phyloP scores from a whole-genome alignment of 2,797 vertebrate genomes.

The Hephaestus fuliginosus region DNA sequence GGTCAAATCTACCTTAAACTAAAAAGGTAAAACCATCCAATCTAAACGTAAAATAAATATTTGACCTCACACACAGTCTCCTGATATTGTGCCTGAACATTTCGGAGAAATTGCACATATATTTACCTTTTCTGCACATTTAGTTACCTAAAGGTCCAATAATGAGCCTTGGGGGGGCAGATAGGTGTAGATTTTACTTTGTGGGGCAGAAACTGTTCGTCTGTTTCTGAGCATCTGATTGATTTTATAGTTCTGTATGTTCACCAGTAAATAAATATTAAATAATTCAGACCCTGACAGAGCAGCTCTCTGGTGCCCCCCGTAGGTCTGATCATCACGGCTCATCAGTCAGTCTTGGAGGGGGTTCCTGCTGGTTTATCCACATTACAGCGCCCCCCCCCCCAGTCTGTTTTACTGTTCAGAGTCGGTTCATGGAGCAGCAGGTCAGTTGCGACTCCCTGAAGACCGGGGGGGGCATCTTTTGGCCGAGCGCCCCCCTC shows the following conservation, averaged over 20 bases:
- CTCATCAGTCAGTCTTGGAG: slow-evolving; percentile 52
- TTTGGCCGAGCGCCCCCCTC: slow-evolving; percentile 35
- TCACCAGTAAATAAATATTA: background rate
- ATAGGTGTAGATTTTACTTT: no score
- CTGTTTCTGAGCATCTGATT: no score
- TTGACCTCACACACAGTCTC: no score
- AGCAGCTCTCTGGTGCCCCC: background rate
- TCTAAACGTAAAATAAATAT: no score
- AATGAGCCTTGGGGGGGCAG: no score
- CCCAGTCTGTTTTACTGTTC: slow-evolving; percentile 23
- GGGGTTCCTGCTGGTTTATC: slow-evolving; percentile 6
- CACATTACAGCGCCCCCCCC: slow-evolving; percentile 15
- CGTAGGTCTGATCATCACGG: slow-evolving; percentile 13
- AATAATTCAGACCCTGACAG: background rate
- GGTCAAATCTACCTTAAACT: no score
- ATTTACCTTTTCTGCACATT: no score
- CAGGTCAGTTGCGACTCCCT: slow-evolving; percentile 43
- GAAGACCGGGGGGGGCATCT: slow-evolving; percentile 62
- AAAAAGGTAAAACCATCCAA: no score
- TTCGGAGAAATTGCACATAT: no score
- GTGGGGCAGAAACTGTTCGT: no score
- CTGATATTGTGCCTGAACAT: no score
- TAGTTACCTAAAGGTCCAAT: no score
- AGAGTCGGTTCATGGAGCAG: slow-evolving; percentile 21
- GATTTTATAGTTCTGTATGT: background rate